These are phyloP conservation scores for Acronicta psi DNA, from an alignment of 2,888 invertebrate genomes.

Conservation along the genomic window DNA sequence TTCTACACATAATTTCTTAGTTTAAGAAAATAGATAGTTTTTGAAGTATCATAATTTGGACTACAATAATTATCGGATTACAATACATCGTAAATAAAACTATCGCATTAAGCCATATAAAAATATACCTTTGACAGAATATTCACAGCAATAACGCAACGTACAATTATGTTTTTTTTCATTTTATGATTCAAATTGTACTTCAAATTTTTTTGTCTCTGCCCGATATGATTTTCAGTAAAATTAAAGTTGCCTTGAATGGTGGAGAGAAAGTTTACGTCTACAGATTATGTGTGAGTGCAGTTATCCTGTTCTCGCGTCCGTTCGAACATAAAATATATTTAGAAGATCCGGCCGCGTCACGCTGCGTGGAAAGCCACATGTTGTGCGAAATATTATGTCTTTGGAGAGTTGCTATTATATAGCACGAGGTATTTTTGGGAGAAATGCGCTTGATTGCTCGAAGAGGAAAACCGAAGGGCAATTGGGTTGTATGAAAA, in stretches of 20 bases:
- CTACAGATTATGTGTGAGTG: slow-evolving; percentile 3
- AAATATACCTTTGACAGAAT: too few relatives aligned
- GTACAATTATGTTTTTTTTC: too few relatives aligned
- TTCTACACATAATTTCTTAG: too few relatives aligned
- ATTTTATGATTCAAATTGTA: too few relatives aligned
- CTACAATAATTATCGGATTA: too few relatives aligned
- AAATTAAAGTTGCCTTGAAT: slow-evolving; percentile 20
- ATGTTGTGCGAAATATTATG: slow-evolving; percentile 56
- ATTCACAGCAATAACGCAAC: too few relatives aligned
- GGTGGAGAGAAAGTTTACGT: slow-evolving; percentile 13
- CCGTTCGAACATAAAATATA: slow-evolving; percentile 68
- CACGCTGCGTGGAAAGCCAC: slow-evolving; percentile 65
- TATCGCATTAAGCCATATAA: too few relatives aligned
- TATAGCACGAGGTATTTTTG: not conserved
- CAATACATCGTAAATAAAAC: too few relatives aligned
- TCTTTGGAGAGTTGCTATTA: slow-evolving; percentile 18
- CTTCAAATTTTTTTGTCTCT: not conserved
- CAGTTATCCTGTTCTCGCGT: slow-evolving; percentile 29
- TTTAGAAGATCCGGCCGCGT: slow-evolving; percentile 79
- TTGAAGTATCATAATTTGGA: too few relatives aligned
- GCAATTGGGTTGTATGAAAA: not conserved
- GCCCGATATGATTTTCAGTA: not conserved
- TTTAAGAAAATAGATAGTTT: too few relatives aligned
- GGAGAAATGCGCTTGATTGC: not conserved
- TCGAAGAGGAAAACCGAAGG: not conserved